Evolutionary conservation across 2,797 vertebrate genomes (phyloP), one percentile per base, ranked within the genome.

Genomic region (Anguilla pacifica): DNA sequence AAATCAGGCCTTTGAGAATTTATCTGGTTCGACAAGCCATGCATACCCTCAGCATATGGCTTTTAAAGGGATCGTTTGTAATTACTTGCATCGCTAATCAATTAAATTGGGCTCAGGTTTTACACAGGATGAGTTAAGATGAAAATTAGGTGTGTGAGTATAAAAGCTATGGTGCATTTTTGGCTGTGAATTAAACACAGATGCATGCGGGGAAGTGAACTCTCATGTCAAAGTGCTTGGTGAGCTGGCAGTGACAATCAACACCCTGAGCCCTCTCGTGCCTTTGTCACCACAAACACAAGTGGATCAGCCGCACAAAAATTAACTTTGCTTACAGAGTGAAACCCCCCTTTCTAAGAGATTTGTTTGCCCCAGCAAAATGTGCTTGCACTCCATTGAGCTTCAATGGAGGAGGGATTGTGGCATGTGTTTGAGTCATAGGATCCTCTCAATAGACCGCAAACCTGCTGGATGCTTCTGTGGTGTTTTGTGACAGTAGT

Each of bases 311-410:
- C 79, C 90, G 87, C 85, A 51, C 61, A 88, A 89, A 88, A 94
- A 93, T 93, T 88, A 82, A 92, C 92, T 95, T 92, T 97, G 97
- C 97, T 97, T 96, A 95, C 96, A 91, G 89, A 86, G 94, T 93
- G 93, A 95, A 94, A 94, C 92, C 92, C 88, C 88, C 13, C 61
- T 89, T 92, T 95, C 93, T 92, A 96, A 96, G 93, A 93, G 95
- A 96, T 95, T 88, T 95, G 95, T 95, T 82, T 89, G 93, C 91
- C 91, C 88, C 96, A 96, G 97, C 97, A 96, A 90, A 96, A 96
- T 93, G 93, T 90, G 0, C 90, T 96, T 94, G 95, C 96, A 96
- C 94, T 93, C 89, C 94, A 92, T 83, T 95, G 95, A 85, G 87
- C 91, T 90, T 93, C 91, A 96, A 97, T 93, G 93, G 95, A 87